Base-by-base conservation (phyloP, 2,888 invertebrate species). In the Cephus pulcher region DNA sequence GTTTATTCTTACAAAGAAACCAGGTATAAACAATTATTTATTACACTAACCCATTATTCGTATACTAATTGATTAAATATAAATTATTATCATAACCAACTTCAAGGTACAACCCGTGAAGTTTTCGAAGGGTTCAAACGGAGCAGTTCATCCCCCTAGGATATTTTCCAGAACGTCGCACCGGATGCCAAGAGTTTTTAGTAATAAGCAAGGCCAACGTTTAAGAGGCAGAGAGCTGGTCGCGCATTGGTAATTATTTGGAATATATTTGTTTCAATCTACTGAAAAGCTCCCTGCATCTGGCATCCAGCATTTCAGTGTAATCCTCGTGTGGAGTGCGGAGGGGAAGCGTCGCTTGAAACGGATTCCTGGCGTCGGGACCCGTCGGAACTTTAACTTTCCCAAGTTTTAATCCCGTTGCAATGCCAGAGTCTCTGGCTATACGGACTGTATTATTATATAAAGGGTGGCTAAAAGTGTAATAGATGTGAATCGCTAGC, bases 261-360 rank as follows among this genome's bases (percentile, higher is more conserved):
- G 80, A 82, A 80, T 80, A 77, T 81, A 80, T 80, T 78, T 79
- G 79, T 80, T 80, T 80, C 80, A 80, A 80, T 81, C 80, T 76
- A 70, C 34, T 23, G 74, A 73, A 80, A 78, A 69, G 56, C 56
- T 23, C 74, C 73, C 75, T 76, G 78, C 74, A 75, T 76, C 76
- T 74, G 76, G 78, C 75, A 78, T 79, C 78, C 79, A 80, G 75
- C 77, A 78, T 83, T 83, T 82, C 83, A 82, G 82, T 82, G 78
- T 80, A 81, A 81, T 82, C 80, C 77, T 33, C 69, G 12, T 70
- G 74, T 35, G 71, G 71, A 71, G 69, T 75, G 40, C 12, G 37
- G 56, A 33, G 56, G 37, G 34, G 71, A 6, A 71, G 33, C 33
- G 33, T 71, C 71, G 71, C 33, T 71, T 32, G 11, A 71, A 71